These are phyloP conservation scores for Lithobates pipiens DNA, from an alignment of 2,797 vertebrate species.

Conservation along the genomic window DNA sequence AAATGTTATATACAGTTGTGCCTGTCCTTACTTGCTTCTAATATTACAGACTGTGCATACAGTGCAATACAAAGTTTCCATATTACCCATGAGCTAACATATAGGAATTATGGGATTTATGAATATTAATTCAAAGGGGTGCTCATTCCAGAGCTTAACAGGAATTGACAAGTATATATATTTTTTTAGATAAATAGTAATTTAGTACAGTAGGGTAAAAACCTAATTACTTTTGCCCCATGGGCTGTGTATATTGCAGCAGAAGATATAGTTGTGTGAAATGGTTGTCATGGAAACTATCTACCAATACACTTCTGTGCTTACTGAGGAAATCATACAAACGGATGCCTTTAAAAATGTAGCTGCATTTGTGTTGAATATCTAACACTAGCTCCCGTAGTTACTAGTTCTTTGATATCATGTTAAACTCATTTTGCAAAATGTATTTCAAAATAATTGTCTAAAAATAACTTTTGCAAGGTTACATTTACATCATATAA, in stretches of 20 bases:
- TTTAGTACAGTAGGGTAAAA: neutral
- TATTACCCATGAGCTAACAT: slow-evolving; percentile 2
- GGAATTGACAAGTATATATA: neutral
- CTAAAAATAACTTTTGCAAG: neutral
- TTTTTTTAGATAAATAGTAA: slow-evolving; percentile 1
- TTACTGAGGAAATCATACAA: neutral
- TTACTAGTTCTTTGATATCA: neutral
- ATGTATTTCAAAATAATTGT: neutral
- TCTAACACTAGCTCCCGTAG: too few species aligned
- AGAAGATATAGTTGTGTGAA: neutral
- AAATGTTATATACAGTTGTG: neutral
- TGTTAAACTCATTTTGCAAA: neutral
- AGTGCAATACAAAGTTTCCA: neutral
- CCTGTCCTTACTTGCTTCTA: neutral
- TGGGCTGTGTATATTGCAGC: neutral
- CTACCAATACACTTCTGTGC: slow-evolving; percentile 8
- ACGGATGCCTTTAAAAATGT: neutral
- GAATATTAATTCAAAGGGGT: neutral
- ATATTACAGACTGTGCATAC: neutral
- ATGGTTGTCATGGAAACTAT: slow-evolving; percentile 5
- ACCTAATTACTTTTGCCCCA: slow-evolving; percentile 5
- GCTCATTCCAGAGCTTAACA: neutral
- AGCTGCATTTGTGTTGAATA: neutral
- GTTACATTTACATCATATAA: neutral
- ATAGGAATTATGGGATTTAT: neutral